These are phyloP conservation scores for Psephotus haematonotus DNA, from an alignment of 2,113 vertebrate genomes.

Conservation along the genomic window DNA sequence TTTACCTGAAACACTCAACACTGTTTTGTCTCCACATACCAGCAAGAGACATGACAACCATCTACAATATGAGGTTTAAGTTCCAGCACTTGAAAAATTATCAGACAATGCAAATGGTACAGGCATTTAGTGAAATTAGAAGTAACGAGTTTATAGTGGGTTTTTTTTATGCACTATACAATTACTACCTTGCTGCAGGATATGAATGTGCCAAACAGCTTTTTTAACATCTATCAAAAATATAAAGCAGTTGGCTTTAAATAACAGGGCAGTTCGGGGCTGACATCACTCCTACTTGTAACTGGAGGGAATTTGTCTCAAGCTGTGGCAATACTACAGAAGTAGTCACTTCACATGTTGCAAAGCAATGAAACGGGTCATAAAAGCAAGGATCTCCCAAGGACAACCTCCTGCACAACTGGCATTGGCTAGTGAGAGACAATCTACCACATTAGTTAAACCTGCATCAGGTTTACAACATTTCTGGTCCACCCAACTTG, in stretches of 20 bases:
- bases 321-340: not conserved
- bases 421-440: not conserved
- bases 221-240: slow-evolving; percentile 3
- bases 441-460: not conserved
- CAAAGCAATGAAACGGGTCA: not conserved
- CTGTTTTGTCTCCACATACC: not conserved
- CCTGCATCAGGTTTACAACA: not conserved
- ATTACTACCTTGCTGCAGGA: not conserved
- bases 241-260: not conserved
- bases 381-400: not conserved
- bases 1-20: not conserved
- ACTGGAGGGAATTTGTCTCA: not conserved
- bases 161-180: not conserved
- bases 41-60: not conserved
- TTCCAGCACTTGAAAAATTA: not conserved
- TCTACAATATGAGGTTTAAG: not conserved
- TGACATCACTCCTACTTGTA: not conserved
- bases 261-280: not conserved
- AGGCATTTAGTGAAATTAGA: not conserved
- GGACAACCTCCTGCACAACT: not conserved
- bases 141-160: not conserved
- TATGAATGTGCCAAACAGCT: not conserved
- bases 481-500: not conserved
- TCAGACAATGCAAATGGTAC: not conserved
- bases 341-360: not conserved